phyloP scores from a whole-genome alignment of 2,888 invertebrate species.

The Chesias legatella region DNA sequence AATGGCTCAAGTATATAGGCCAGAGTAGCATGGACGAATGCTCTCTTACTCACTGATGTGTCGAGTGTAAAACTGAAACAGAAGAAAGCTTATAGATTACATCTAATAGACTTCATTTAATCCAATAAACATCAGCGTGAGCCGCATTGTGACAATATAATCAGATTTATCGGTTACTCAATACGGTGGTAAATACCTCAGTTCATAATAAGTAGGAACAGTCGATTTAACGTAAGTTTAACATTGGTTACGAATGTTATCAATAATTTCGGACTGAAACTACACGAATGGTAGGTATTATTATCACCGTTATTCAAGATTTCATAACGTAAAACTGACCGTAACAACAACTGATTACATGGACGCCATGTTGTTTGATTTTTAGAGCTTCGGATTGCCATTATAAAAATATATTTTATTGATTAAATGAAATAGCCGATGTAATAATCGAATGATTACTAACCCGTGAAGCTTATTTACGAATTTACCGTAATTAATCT shows the following conservation, averaged over 20 bases:
- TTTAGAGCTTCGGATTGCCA: slow-evolving; percentile 14
- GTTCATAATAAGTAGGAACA: slow-evolving; percentile 18
- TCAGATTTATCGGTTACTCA: slow-evolving; percentile 46
- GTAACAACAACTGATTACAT: slow-evolving; percentile 53
- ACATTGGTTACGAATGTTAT: slow-evolving; percentile 9
- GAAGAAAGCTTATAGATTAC: slow-evolving; percentile 11
- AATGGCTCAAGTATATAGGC: background rate
- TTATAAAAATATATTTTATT: background rate
- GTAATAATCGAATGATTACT: no score
- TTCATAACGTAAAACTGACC: slow-evolving; percentile 29
- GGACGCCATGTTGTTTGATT: slow-evolving; percentile 72
- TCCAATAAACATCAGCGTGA: slow-evolving; percentile 49
- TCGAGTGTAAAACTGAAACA: slow-evolving; percentile 14
- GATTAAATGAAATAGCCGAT: slow-evolving; percentile 1
- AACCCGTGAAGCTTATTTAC: no score
- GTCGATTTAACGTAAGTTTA: slow-evolving; percentile 1
- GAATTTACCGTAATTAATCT: no score
- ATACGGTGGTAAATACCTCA: slow-evolving; percentile 33
- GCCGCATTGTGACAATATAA: slow-evolving; percentile 46
- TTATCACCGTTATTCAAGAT: slow-evolving; percentile 22
- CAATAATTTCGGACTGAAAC: slow-evolving; percentile 11
- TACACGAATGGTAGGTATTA: slow-evolving; percentile 17
- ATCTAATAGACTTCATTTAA: slow-evolving; percentile 33
- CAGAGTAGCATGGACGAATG: slow-evolving; percentile 6
- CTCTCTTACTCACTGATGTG: slow-evolving; percentile 9